Evolutionary conservation across 2,113 vertebrate species (phyloP).

Genomic region (Thamnaconus septentrionalis): DNA sequence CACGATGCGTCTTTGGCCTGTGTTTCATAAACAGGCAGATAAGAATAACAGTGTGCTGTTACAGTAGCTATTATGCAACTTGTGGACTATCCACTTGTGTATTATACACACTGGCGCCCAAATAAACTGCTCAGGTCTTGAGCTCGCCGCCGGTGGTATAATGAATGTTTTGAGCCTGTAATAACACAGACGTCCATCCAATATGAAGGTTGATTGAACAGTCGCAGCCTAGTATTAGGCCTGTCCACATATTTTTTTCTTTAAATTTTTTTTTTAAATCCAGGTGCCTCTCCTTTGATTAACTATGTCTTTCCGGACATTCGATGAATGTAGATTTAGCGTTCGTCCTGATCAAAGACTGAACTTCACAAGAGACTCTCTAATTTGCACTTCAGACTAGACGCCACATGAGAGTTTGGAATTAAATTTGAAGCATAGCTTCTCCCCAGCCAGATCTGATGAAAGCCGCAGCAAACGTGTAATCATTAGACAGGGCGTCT

Average conservation of each 20-base stretch:
- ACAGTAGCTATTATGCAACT: background rate
- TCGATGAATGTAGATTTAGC: background rate
- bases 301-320: no score
- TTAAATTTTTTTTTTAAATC: no score
- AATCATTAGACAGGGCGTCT: slow-evolving; percentile 17
- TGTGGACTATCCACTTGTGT: background rate
- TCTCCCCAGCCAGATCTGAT: slow-evolving; percentile 27
- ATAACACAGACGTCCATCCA: slow-evolving; percentile 11
- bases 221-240: slow-evolving; percentile 5
- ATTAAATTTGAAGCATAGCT: slow-evolving; percentile 27
- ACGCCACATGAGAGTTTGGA: slow-evolving; percentile 11
- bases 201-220: background rate
- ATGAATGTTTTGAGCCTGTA: slow-evolving; percentile 35
- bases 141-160: slow-evolving; percentile 7
- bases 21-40: background rate
- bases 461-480: slow-evolving; percentile 19
- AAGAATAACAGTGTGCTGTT: slow-evolving; percentile 14
- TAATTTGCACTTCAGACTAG: slow-evolving; percentile 29
- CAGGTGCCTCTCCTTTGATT: no score
- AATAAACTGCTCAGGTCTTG: slow-evolving; percentile 16
- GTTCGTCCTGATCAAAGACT: slow-evolving; percentile 18
- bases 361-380: slow-evolving; percentile 47
- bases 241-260: slow-evolving; percentile 6
- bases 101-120: slow-evolving; percentile 5
- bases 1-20: no score